These are phyloP conservation scores for Galeruca laticollis DNA, from an alignment of 2,888 invertebrate genomes.

Conservation along the genomic window DNA sequence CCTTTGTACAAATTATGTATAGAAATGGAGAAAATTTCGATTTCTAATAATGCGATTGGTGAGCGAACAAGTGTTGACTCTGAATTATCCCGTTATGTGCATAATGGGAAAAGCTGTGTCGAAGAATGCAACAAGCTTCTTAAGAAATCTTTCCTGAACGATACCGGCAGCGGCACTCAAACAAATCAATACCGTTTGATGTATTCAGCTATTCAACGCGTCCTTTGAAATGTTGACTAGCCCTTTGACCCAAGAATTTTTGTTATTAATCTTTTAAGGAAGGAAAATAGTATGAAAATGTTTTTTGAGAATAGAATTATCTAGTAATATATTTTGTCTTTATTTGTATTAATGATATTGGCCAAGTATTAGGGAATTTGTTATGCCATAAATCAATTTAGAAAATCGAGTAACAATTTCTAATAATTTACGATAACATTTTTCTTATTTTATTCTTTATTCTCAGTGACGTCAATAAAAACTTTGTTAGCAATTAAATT, in stretches of 20 bases:
- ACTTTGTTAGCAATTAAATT: too few relatives aligned
- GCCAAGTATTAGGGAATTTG: too few relatives aligned
- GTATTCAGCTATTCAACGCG: constrained; percentile 26
- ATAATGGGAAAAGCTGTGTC: constrained; percentile 27
- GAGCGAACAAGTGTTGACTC: constrained; percentile 31
- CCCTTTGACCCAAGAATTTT: constrained; percentile 15
- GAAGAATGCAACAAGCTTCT: constrained; percentile 35
- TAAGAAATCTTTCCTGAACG: constrained; percentile 28
- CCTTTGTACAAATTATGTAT: too few relatives aligned
- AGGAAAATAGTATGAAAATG: neutral
- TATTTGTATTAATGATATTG: too few relatives aligned
- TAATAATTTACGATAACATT: too few relatives aligned
- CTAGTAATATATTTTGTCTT: too few relatives aligned
- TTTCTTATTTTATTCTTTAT: too few relatives aligned
- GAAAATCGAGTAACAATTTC: too few relatives aligned
- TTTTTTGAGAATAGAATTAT: neutral
- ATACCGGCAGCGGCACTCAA: constrained; percentile 9
- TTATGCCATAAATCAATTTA: too few relatives aligned
- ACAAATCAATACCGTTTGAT: constrained; percentile 33
- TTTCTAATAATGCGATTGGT: constrained; percentile 15
- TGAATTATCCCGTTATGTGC: constrained; percentile 33
- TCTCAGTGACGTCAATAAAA: too few relatives aligned
- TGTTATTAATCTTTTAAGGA: constrained; percentile 1
- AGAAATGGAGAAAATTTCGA: too few relatives aligned
- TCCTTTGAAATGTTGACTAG: constrained; percentile 22